Conservation (phyloP, 2,888 invertebrate species). For the Lasioglossum calceatum region DNA sequence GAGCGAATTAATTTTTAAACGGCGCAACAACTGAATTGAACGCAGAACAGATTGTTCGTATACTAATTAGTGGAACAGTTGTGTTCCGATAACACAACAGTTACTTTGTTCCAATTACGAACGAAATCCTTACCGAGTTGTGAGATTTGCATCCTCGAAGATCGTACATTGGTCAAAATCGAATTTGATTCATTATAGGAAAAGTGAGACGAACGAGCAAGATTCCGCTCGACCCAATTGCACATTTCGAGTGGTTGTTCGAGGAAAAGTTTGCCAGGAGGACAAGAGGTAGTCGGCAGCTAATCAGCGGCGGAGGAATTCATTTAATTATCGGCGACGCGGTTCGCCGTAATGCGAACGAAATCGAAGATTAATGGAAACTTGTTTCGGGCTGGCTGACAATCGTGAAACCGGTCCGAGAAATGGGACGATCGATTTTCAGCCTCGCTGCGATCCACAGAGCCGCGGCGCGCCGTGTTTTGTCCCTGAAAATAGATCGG, state of each 20-base stretch:
- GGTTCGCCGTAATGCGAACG: conserved; percentile 11
- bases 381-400: conserved; percentile 55
- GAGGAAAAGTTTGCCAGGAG: background rate
- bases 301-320: background rate
- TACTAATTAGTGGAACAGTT: no score
- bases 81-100: no score
- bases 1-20: background rate
- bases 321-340: conserved; percentile 32
- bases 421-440: conserved; percentile 62
- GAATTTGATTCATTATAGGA: no score
- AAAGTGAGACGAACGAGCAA: no score
- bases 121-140: no score
- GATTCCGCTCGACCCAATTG: background rate
- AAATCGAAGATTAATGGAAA: conserved; percentile 59
- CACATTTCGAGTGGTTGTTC: background rate
- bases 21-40: background rate
- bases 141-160: no score
- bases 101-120: no score
- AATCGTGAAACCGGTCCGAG: conserved; percentile 63
- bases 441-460: conserved; percentile 37
- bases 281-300: background rate
- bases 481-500: conserved; percentile 35
- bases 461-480: background rate
- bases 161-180: no score
- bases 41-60: background rate